A percentile compares a stretch with the other conserved stretches of the same genome.
These are phyloP conservation scores for Heptranchias perlo DNA, from an alignment of 2,113 vertebrate genomes.

Conservation along the genomic window DNA sequence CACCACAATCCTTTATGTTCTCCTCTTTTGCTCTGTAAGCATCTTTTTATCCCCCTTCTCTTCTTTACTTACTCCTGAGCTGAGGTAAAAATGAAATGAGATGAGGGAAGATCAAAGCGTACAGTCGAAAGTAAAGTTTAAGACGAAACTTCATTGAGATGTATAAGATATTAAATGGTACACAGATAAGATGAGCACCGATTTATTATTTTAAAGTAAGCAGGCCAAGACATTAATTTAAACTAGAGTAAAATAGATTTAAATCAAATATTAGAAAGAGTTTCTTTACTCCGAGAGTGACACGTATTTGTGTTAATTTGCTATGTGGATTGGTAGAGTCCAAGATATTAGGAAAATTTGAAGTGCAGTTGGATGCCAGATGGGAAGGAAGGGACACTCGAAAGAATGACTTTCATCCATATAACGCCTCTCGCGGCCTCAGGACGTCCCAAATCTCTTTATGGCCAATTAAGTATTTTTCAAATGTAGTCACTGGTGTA, in stretches of 20 bases:
- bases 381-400: not conserved
- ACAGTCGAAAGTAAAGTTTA: not conserved
- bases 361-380: not conserved
- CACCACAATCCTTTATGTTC: not conserved
- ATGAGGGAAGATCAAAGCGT: not conserved
- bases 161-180: not conserved
- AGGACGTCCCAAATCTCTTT: not conserved
- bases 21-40: not conserved
- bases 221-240: not conserved
- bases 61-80: not conserved
- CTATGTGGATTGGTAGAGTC: not conserved
- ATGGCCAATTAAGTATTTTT: no score
- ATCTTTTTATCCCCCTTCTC: not conserved
- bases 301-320: not conserved
- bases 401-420: not conserved
- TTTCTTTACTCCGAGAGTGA: not conserved
- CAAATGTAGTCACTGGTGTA: not conserved
- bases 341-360: not conserved
- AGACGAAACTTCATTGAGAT: not conserved
- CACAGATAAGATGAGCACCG: not conserved
- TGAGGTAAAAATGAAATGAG: not conserved
- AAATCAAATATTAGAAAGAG: not conserved
- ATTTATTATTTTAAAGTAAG: not conserved
- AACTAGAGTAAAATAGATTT: not conserved
- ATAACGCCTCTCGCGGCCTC: not conserved